phyloP scores from a whole-genome alignment of 2,888 invertebrate species.

The Scaptomyza cyrtandrae region DNA sequence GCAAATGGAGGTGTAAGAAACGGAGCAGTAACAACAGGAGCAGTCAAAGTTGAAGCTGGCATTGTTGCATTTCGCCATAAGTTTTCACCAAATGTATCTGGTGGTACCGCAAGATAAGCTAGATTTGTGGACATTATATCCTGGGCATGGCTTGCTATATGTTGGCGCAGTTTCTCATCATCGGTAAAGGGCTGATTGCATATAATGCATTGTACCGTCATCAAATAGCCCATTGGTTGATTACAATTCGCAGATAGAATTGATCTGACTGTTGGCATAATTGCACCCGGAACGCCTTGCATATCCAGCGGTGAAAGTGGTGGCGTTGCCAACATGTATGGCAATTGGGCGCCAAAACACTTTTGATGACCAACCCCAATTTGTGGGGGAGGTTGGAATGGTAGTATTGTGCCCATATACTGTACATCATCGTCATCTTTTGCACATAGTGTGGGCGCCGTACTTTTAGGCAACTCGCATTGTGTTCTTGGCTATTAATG shows the following conservation, averaged over 20 bases:
- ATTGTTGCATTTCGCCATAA: too few species aligned
- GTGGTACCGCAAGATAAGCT: neutral
- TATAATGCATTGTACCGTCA: constrained; percentile 37
- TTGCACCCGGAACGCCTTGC: neutral
- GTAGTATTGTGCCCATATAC: neutral
- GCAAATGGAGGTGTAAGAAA: too few species aligned
- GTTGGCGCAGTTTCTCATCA: constrained; percentile 26
- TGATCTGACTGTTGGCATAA: constrained; percentile 44
- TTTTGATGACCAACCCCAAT: neutral
- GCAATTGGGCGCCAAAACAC: neutral
- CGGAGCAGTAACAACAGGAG: too few species aligned
- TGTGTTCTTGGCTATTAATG: neutral
- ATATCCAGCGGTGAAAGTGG: constrained; percentile 44
- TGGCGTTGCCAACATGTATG: constrained; percentile 42
- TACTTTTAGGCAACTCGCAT: constrained; percentile 17
- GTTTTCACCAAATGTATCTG: too few species aligned
- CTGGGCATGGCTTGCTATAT: constrained; percentile 35
- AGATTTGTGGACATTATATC: neutral
- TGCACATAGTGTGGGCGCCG: neutral
- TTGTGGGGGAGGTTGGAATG: too few species aligned
- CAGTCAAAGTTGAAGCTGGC: too few species aligned
- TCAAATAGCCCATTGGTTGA: neutral
- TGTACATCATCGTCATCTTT: constrained; percentile 15
- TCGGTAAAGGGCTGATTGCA: constrained; percentile 51
- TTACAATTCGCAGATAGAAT: constrained; percentile 9